Evolutionary conservation across 2,888 invertebrate genomes (phyloP).

Genomic region (Holacanthella duospinosa): DNA sequence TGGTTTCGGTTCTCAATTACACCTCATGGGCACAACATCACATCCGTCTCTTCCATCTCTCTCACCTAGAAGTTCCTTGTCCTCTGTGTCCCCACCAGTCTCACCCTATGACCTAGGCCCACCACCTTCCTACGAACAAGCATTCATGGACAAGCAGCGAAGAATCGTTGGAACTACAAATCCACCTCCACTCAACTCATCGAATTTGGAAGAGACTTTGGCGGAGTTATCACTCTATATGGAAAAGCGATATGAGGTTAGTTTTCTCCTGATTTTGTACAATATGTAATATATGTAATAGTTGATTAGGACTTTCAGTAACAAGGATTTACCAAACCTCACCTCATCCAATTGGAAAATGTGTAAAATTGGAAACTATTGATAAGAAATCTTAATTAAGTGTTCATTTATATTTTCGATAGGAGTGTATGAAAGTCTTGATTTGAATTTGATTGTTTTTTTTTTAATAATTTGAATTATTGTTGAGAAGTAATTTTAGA

Average conservation of each 20-base stretch:
- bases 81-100: constrained; percentile 78
- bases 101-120: constrained; percentile 52
- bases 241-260: constrained; percentile 7
- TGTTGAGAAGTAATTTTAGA: too few relatives aligned
- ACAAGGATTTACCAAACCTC: too few relatives aligned
- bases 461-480: too few relatives aligned
- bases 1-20: not conserved
- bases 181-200: constrained; percentile 15
- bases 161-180: constrained; percentile 12
- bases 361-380: too few relatives aligned
- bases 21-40: constrained; percentile 41
- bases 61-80: constrained; percentile 73
- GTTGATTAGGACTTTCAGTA: too few relatives aligned
- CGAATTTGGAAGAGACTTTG: constrained; percentile 26
- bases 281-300: too few relatives aligned
- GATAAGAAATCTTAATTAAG: too few relatives aligned
- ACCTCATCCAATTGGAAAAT: too few relatives aligned
- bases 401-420: too few relatives aligned
- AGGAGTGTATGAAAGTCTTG: too few relatives aligned
- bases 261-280: not conserved
- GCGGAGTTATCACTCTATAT: constrained; percentile 26
- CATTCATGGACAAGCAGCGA: constrained; percentile 44
- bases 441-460: too few relatives aligned
- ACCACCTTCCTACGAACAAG: constrained; percentile 55
- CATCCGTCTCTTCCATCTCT: constrained; percentile 68